Evolutionary conservation across 2,888 invertebrate genomes (phyloP), one percentile per base, ranked within the genome.

Genomic region (Tetropium fuscum): DNA sequence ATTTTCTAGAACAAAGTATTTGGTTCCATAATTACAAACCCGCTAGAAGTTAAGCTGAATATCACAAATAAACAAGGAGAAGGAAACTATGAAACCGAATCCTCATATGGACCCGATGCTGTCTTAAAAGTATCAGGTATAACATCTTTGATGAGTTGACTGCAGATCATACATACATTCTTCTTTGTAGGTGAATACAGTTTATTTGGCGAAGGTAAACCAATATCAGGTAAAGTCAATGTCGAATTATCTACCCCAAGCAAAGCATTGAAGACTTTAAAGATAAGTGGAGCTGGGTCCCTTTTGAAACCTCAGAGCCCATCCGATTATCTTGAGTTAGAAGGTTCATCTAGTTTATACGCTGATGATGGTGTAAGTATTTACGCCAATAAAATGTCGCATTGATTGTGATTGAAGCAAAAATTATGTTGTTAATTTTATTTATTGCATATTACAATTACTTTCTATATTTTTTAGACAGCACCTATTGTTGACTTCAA

Each of bases 401-500:
- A n/a, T n/a, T n/a, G n/a, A n/a, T n/a, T n/a, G n/a, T n/a, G n/a
- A n/a, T n/a, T n/a, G n/a, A n/a, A n/a, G n/a, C n/a, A n/a, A n/a
- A n/a, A n/a, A n/a, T n/a, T n/a, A n/a, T n/a, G n/a, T n/a, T n/a
- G n/a, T n/a, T n/a, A n/a, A n/a, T n/a, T n/a, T n/a, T n/a, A n/a
- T n/a, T n/a, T n/a, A n/a, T n/a, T n/a, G n/a, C n/a, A n/a, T n/a
- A n/a, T n/a, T n/a, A n/a, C n/a, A n/a, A n/a, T n/a, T n/a, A n/a
- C n/a, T n/a, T n/a, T n/a, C n/a, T n/a, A n/a, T n/a, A n/a, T 40
- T 43, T 68, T 65, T 13, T 48, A 66, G 71, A 36, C 71, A 64
- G 22, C 84, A 87, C 7, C 87, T 3, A 85, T 90, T 48, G 88
- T 90, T 0, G 87, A 88, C 1, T 85, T 88, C 53, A 89, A 88